phyloP scores from a whole-genome alignment of 2,888 invertebrate species.

The Thelaira solivaga region DNA sequence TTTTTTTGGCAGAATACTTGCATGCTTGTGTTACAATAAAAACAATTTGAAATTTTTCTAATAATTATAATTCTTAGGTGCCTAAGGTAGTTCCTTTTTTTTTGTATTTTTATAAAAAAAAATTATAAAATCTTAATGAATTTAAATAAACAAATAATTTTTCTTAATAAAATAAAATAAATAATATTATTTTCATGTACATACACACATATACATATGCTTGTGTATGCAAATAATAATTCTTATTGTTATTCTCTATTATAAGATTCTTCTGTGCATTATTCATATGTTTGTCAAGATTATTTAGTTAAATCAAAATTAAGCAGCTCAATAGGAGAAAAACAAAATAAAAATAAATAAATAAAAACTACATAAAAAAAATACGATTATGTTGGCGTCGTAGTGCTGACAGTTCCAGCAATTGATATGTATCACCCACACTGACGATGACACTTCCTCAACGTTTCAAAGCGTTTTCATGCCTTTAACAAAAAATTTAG shows the following conservation, averaged over 20 bases:
- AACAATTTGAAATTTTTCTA: too few relatives aligned
- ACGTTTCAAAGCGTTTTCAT: constrained; percentile 19
- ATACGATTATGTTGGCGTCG: constrained; percentile 35
- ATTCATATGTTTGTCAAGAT: constrained; percentile 36
- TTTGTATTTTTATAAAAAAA: background rate
- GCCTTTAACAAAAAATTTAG: background rate
- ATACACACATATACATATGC: too few relatives aligned
- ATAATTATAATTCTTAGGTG: too few relatives aligned
- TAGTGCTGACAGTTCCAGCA: constrained; percentile 11
- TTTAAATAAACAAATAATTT: background rate
- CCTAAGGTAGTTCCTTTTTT: too few relatives aligned
- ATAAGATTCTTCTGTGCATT: constrained; percentile 14
- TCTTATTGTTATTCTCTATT: background rate
- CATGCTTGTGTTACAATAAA: too few relatives aligned
- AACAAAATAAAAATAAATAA: background rate
- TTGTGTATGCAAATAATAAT: background rate
- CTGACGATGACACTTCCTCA: constrained; percentile 37
- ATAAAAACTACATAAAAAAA: constrained; percentile 11
- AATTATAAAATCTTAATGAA: background rate
- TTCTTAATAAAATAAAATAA: background rate
- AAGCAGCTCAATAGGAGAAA: constrained; percentile 23
- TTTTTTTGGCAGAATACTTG: too few relatives aligned
- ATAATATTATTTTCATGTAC: too few relatives aligned
- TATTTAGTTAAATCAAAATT: constrained; percentile 44
- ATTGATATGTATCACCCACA: constrained; percentile 48